Conservation (phyloP, 2,888 invertebrate genomes). For the Ophion ventricosus region DNA sequence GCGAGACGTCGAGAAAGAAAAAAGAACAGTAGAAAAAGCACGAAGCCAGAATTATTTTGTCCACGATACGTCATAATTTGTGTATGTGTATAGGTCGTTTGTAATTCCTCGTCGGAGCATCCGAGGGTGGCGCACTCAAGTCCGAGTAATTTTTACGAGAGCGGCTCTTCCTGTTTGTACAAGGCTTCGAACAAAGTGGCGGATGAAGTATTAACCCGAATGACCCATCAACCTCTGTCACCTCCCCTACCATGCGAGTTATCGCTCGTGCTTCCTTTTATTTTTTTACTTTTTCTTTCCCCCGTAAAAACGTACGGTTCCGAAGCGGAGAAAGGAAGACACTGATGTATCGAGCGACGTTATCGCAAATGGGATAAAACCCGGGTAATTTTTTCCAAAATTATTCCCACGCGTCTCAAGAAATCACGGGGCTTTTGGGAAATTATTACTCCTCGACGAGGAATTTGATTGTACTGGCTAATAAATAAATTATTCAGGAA, state of each 20-base stretch:
- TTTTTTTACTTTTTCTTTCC: constrained; percentile 15
- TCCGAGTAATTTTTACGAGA: constrained; percentile 35
- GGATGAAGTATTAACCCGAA: constrained; percentile 50
- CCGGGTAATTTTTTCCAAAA: constrained; percentile 43
- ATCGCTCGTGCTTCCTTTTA: constrained; percentile 8
- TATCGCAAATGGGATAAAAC: constrained; percentile 24
- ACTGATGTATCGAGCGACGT: constrained; percentile 53
- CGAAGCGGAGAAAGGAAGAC: constrained; percentile 19
- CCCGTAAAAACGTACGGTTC: neutral
- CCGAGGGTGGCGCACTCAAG: constrained; percentile 36
- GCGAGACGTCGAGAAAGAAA: constrained; percentile 1
- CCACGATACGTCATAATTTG: constrained; percentile 53
- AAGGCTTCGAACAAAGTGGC: constrained; percentile 36
- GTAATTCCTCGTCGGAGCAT: constrained; percentile 44
- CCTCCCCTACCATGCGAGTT: neutral
- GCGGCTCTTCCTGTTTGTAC: constrained; percentile 30
- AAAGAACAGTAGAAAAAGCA: constrained; percentile 5
- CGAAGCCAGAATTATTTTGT: constrained; percentile 9
- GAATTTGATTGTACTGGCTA: neutral
- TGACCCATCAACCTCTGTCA: constrained; percentile 47
- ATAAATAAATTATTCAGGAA: no score
- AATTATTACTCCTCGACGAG: neutral
- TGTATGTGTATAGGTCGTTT: constrained; percentile 36
- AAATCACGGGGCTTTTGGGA: neutral
- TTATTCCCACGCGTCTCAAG: constrained; percentile 35